Conservation (phyloP, 2,113 vertebrate genomes). For the Sphaerodactylus townsendi region DNA sequence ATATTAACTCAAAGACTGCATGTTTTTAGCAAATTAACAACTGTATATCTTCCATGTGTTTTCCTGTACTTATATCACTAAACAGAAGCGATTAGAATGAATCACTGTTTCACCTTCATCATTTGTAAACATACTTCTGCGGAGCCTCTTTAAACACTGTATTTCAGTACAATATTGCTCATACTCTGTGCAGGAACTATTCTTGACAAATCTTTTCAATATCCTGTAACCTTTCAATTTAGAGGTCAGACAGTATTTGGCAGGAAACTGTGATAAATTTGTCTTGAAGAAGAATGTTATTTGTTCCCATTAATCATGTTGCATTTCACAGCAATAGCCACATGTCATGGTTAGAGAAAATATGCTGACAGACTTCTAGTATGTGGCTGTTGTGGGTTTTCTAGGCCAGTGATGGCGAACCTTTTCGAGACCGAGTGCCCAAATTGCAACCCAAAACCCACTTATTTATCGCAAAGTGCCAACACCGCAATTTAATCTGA, state of each 20-base stretch:
- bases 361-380: too few relatives aligned
- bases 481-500: too few relatives aligned
- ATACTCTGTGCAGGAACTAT: background rate
- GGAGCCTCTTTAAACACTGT: background rate
- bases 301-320: slow-evolving; percentile 23
- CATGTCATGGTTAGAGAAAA: too few relatives aligned
- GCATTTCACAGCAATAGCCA: too few relatives aligned
- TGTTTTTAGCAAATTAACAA: slow-evolving; percentile 42
- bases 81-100: slow-evolving; percentile 15
- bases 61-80: slow-evolving; percentile 26
- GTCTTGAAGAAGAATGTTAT: background rate
- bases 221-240: slow-evolving; percentile 20
- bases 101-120: background rate
- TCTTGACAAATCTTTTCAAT: slow-evolving; percentile 23
- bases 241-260: background rate
- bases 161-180: background rate
- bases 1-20: slow-evolving; percentile 25
- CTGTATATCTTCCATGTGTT: slow-evolving; percentile 27
- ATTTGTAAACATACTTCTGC: background rate
- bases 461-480: too few relatives aligned
- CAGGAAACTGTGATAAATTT: slow-evolving; percentile 1
- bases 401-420: too few relatives aligned
- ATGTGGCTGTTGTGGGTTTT: too few relatives aligned
- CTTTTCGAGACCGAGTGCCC: too few relatives aligned
- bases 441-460: too few relatives aligned